Base-by-base conservation (phyloP, 2,113 vertebrate species). In the Paramisgurnus dabryanus region DNA sequence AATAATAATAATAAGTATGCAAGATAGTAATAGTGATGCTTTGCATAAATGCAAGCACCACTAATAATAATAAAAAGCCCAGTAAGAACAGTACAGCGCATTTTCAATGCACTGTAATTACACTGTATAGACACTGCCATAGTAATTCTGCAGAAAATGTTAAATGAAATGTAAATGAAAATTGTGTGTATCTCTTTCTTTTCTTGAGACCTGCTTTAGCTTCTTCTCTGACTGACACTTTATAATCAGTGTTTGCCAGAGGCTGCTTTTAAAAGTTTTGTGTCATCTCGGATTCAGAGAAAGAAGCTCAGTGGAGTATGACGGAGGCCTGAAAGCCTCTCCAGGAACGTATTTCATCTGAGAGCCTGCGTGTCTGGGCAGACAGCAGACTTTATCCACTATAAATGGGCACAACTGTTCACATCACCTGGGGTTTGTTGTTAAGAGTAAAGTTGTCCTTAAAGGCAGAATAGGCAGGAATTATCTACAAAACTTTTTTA, bases 311-410 rank as follows among this genome's bases (percentile, higher is more conserved):
- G 17, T 66, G 18, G 64, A 75, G 70, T 73, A 69, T 86, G 74
- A 82, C 49, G 72, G 49, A 49, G 39, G 53, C 45, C 69, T 64
- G 65, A 76, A 75, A 82, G 60, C 81, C 82, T 79, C 82, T 87
- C 80, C 80, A 88, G 83, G 87, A 91, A 88, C 88, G 84, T 86
- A 80, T 86, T 86, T 76, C 81, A 82, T 81, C 81, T 80, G 75
- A 60, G 82, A 68, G 72, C 85, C 81, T 81, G 83, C 58, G 70
- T 82, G 87, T 84, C 85, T 83, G 75, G 69, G 85, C 87, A 84
- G 49, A 3, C 11, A 4, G 9, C 2, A 60, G 17, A 39, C 63
- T 34, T 63, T 17, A 40, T 11, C n/a, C 6, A 3, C 6, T 6
- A 60, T 22, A 57, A n/a, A n/a, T 6, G n/a, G 2, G 17, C 50